These are phyloP conservation scores for Protosalanx chinensis DNA, from an alignment of 2,797 vertebrate genomes.

Conservation along the genomic window DNA sequence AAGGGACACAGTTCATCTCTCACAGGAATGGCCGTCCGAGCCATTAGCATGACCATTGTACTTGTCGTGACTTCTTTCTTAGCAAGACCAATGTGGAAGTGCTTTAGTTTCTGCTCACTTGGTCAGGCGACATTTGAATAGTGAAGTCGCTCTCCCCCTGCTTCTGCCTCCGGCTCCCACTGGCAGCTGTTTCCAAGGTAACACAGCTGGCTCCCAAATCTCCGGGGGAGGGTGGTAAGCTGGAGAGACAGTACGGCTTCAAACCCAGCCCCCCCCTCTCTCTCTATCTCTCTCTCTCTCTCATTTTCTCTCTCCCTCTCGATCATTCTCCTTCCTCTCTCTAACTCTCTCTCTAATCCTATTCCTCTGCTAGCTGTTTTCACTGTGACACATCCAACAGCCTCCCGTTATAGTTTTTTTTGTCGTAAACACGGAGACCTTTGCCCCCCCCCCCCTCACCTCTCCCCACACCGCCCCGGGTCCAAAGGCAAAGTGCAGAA, in stretches of 20 bases:
- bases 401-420: constrained; percentile 8
- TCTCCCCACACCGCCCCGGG: constrained; percentile 3
- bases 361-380: too few relatives aligned
- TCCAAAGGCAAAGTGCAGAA: constrained; percentile 35
- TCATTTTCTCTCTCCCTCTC: not conserved
- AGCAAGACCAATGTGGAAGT: constrained; percentile 30
- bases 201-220: constrained; percentile 21
- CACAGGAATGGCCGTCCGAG: constrained; percentile 24
- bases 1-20: constrained; percentile 12
- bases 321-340: not conserved
- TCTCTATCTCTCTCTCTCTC: constrained; percentile 1
- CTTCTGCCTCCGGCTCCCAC: constrained; percentile 29
- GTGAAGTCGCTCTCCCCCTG: too few relatives aligned
- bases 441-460: constrained; percentile 50
- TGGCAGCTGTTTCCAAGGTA: constrained; percentile 49
- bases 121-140: not conserved
- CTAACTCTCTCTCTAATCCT: not conserved
- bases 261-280: not conserved
- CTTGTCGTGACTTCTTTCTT: constrained; percentile 34
- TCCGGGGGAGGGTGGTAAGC: constrained; percentile 1
- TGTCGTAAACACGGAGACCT: constrained; percentile 61
- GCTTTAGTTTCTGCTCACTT: constrained; percentile 25
- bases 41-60: constrained; percentile 44
- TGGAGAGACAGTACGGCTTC: not conserved
- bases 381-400: constrained; percentile 11